These are phyloP conservation scores for Tarsius wallacei DNA, from an alignment of 2,797 vertebrate genomes.

Conservation along the genomic window DNA sequence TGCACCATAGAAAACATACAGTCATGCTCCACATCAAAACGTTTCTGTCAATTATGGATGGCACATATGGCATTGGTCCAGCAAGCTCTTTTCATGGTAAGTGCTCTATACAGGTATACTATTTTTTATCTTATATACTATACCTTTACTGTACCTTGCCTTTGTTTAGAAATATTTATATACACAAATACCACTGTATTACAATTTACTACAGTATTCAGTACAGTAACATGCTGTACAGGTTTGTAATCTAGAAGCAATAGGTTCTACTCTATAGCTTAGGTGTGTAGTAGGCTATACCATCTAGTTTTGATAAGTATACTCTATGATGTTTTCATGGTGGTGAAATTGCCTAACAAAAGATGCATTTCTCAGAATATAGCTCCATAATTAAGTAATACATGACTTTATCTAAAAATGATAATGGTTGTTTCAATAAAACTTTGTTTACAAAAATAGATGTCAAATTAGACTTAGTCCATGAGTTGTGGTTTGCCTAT, in stretches of 20 bases:
- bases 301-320: background rate
- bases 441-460: slow-evolving; percentile 56
- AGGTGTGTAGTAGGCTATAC: background rate
- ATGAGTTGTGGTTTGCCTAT: background rate
- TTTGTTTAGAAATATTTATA: background rate
- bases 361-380: background rate
- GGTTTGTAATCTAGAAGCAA: background rate
- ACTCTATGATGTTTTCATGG: background rate
- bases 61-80: background rate
- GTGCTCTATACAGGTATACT: background rate
- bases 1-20: background rate
- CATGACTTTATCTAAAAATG: background rate
- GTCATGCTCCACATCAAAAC: background rate
- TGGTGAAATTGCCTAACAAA: background rate
- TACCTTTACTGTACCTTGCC: background rate
- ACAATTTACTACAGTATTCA: background rate
- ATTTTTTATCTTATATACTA: no score
- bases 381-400: background rate
- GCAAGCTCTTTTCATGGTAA: background rate
- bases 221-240: background rate
- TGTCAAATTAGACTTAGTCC: background rate
- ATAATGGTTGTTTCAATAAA: background rate
- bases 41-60: background rate
- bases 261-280: background rate
- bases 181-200: background rate